Evolutionary conservation across 2,888 invertebrate species (phyloP).

Genomic region (Xestia c-nigrum): DNA sequence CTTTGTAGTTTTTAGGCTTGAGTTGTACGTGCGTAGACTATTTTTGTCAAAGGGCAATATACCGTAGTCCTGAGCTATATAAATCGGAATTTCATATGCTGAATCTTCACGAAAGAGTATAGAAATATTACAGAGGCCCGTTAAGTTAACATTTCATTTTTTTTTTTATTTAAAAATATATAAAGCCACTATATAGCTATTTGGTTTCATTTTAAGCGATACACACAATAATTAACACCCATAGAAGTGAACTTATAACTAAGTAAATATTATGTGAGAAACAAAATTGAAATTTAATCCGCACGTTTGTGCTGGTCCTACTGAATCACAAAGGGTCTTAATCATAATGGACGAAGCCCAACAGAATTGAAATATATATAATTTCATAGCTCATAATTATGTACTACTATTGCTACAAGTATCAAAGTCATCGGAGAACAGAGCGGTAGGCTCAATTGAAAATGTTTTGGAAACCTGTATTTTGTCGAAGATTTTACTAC

Average conservation of each 20-base stretch:
- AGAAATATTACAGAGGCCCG: not conserved
- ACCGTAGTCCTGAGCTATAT: not conserved
- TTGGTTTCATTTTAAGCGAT: not conserved
- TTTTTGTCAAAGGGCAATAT: constrained; percentile 9
- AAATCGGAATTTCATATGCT: not conserved
- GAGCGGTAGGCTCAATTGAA: not conserved
- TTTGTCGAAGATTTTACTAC: not conserved
- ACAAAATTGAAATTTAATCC: not conserved
- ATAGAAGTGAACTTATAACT: not conserved
- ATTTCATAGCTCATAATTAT: not conserved
- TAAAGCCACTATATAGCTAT: not conserved
- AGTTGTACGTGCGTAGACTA: constrained; percentile 11
- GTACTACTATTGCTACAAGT: not conserved
- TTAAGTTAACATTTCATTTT: not conserved
- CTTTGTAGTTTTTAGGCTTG: constrained; percentile 39
- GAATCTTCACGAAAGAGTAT: not conserved
- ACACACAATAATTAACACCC: not conserved
- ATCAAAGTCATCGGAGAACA: not conserved
- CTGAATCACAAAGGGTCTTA: not conserved
- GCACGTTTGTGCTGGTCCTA: not conserved
- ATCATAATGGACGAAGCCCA: not conserved
- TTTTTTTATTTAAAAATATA: not conserved
- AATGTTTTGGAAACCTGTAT: not conserved
- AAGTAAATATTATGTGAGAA: not conserved
- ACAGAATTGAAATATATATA: not conserved